A percentile compares a stretch with the other conserved stretches of the same genome.
These are phyloP conservation scores for Leptinotarsa lineolata DNA, from an alignment of 1,140 invertebrate genomes.

Conservation along the genomic window DNA sequence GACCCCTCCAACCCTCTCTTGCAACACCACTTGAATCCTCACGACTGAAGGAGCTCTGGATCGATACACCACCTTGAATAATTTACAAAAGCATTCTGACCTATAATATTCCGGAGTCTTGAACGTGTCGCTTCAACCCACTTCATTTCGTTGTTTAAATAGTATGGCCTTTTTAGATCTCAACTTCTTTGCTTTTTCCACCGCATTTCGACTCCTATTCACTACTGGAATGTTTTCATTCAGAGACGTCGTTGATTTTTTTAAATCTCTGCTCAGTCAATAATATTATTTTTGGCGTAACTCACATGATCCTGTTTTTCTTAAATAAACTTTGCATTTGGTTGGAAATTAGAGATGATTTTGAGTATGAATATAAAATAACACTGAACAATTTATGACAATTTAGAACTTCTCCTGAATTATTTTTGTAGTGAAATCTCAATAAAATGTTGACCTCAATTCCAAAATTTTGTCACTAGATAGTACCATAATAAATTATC, in stretches of 20 bases:
- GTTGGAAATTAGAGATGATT: too few relatives aligned
- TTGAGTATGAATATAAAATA: too few relatives aligned
- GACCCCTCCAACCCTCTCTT: slow-evolving; percentile 17
- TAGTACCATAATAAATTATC: too few relatives aligned
- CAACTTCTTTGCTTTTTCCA: background rate
- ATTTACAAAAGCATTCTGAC: slow-evolving; percentile 52
- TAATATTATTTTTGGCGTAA: too few relatives aligned
- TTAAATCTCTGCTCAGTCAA: too few relatives aligned
- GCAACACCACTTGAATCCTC: slow-evolving; percentile 37
- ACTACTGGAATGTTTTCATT: background rate
- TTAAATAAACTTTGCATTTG: too few relatives aligned
- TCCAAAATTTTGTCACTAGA: too few relatives aligned
- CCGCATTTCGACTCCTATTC: background rate
- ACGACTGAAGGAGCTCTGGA: slow-evolving; percentile 45
- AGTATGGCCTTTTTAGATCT: background rate
- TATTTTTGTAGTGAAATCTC: too few relatives aligned
- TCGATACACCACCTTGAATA: slow-evolving; percentile 54
- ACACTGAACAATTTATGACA: too few relatives aligned
- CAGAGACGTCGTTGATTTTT: background rate
- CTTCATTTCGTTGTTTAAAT: slow-evolving; percentile 17
- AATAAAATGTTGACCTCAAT: too few relatives aligned
- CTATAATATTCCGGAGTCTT: slow-evolving; percentile 46
- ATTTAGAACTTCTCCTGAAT: too few relatives aligned
- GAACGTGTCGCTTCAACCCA: slow-evolving; percentile 37
- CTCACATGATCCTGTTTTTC: too few relatives aligned